phyloP scores from a whole-genome alignment of 2,797 vertebrate species.

The Morelia viridis region DNA sequence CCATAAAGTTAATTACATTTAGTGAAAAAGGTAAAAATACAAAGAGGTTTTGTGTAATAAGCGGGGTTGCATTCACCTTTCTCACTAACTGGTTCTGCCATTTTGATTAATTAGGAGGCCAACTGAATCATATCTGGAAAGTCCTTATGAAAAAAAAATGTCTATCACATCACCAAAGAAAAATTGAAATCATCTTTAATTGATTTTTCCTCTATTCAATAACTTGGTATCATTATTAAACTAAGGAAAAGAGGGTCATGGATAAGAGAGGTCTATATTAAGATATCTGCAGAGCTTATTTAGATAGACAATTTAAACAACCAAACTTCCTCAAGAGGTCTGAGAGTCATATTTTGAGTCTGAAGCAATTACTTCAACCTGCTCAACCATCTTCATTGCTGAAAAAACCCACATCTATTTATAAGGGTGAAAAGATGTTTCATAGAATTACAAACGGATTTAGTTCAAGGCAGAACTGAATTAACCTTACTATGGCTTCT shows the following conservation, averaged over 20 bases:
- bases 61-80: slow-evolving; percentile 48
- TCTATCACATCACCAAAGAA: slow-evolving; percentile 43
- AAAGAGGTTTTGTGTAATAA: slow-evolving; percentile 45
- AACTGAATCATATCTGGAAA: slow-evolving; percentile 51
- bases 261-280: slow-evolving; percentile 52
- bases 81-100: slow-evolving; percentile 60
- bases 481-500: not conserved
- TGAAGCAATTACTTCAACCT: not conserved
- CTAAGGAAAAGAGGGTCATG: slow-evolving; percentile 36
- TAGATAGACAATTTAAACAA: slow-evolving; percentile 31
- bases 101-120: slow-evolving; percentile 64
- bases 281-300: slow-evolving; percentile 47
- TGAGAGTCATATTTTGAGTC: not conserved
- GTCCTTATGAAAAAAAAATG: slow-evolving; percentile 28
- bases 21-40: slow-evolving; percentile 41
- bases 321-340: slow-evolving; percentile 44
- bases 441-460: not conserved
- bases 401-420: not conserved
- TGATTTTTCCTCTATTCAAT: slow-evolving; percentile 19
- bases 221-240: slow-evolving; percentile 45
- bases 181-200: slow-evolving; percentile 39
- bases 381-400: not conserved
- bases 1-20: slow-evolving; percentile 58
- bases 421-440: not conserved
- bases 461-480: not conserved